Conservation (phyloP, 92 coral and sea anemone species). For the Phenganax marumi region DNA sequence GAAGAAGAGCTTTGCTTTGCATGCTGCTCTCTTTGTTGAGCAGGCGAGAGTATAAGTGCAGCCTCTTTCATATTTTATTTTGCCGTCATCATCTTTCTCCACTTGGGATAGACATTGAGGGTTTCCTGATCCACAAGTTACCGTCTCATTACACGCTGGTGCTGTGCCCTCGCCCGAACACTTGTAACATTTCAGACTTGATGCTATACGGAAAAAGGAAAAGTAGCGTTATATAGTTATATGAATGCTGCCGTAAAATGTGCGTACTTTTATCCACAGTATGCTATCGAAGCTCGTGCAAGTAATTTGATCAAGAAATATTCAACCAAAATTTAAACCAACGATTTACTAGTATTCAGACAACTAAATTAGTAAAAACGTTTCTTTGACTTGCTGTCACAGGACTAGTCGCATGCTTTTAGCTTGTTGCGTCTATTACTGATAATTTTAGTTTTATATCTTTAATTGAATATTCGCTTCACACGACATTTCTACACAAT, state of each 20-base stretch:
- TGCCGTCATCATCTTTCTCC: constrained; percentile 4
- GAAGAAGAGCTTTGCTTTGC: not conserved
- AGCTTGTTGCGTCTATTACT: no score
- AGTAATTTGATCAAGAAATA: no score
- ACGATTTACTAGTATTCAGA: no score
- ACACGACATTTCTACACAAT: no score
- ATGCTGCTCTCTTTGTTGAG: not conserved
- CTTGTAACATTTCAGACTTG: constrained; percentile 16
- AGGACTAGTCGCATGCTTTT: no score
- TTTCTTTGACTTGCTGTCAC: no score
- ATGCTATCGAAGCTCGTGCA: no score
- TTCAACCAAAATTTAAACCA: no score
- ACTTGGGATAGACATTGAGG: not conserved
- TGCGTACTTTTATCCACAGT: no score
- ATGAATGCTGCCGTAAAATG: not conserved
- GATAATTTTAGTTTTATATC: no score
- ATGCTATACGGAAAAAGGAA: not conserved
- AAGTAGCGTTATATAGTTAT: not conserved
- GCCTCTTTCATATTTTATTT: not conserved
- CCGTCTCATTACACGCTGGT: not conserved
- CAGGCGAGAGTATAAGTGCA: not conserved
- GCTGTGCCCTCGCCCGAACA: not conserved
- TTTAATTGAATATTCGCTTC: no score
- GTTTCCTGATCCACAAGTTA: not conserved
- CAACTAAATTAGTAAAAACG: no score